Base-by-base conservation (phyloP, 2,113 vertebrate species). In the Macheiramphus alcinus region DNA sequence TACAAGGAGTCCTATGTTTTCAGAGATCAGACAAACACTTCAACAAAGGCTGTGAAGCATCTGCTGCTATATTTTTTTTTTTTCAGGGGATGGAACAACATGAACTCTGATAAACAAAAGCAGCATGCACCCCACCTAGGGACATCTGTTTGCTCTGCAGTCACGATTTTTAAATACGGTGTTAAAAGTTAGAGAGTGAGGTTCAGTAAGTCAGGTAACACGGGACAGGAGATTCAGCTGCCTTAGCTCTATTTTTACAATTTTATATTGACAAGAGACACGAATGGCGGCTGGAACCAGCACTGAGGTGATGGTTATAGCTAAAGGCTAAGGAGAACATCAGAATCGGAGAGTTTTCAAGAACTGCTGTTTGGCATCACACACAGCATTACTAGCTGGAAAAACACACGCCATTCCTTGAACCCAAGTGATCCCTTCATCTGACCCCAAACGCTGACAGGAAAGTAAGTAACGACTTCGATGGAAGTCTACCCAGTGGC, bases 21-120 rank as follows among this genome's bases (percentile, higher is more conserved):
- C 67, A 86, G 90, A 34, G 71, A 32, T 70, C 75, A 59, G 76
- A 82, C 80, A 95, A 92, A 91, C 71, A 86, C 78, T 47, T 45
- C 20, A n/a, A 76, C 63, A 90, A 45, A 86, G 82, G 36, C 86
- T 66, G 48, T 16, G 58, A 29, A 73, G 91, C 95, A 88, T 80
- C 86, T 93, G 86, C 75, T 94, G 82, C 91, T 58, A 0, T 90
- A 11, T 86, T 87, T 91, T 2, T 65, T 61, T 78, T 74, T 42
- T 63, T 85, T 61, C 58, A 80, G 31, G 34, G 40, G 40, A 76
- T 42, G 59, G 59, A 80, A 61, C 56, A 48, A 26, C 26, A 4
- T 9, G n/a, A 88, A 72, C 72, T 68, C 45, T 76, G 71, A 76
- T 7, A 80, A 85, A 72, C 45, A 68, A 40, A 48, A 53, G 53